Percentiles rank a stretch among this genome's conserved stretches.
Evolutionary conservation across 2,113 vertebrate species (phyloP).

Genomic region (Turdus rufiventris): DNA sequence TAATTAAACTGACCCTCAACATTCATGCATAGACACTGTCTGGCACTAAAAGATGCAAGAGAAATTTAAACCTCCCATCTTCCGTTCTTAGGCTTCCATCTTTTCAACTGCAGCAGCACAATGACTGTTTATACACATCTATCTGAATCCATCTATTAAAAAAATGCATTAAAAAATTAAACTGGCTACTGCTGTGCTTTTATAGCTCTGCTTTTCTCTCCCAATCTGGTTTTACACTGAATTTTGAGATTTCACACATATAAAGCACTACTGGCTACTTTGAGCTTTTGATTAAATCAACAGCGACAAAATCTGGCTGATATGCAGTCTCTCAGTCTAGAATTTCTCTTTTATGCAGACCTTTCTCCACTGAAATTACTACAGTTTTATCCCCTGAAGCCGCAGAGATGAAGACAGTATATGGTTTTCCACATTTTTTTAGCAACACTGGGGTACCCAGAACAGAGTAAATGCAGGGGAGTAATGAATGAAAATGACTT

Average conservation of each 20-base stretch:
- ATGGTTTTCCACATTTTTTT: constrained; percentile 5
- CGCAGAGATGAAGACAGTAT: neutral
- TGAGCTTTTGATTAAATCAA: constrained; percentile 35
- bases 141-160: neutral
- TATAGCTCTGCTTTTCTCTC: neutral
- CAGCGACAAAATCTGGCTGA: constrained; percentile 7
- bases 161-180: neutral
- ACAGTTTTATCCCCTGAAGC: constrained; percentile 20
- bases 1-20: constrained; percentile 71
- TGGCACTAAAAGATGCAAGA: constrained; percentile 26
- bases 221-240: neutral
- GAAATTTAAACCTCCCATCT: constrained; percentile 41
- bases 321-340: neutral
- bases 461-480: neutral
- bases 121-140: neutral
- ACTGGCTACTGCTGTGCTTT: neutral
- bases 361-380: neutral
- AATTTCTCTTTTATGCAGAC: neutral
- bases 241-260: neutral
- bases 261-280: neutral
- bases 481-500: constrained; percentile 26
- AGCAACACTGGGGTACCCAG: neutral
- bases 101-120: constrained; percentile 40
- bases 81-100: neutral
- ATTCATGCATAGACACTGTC: constrained; percentile 54